Evolutionary conservation across 1,140 invertebrate species (phyloP), one percentile per base, ranked within the genome.

Genomic region (Saccostrea echinata): DNA sequence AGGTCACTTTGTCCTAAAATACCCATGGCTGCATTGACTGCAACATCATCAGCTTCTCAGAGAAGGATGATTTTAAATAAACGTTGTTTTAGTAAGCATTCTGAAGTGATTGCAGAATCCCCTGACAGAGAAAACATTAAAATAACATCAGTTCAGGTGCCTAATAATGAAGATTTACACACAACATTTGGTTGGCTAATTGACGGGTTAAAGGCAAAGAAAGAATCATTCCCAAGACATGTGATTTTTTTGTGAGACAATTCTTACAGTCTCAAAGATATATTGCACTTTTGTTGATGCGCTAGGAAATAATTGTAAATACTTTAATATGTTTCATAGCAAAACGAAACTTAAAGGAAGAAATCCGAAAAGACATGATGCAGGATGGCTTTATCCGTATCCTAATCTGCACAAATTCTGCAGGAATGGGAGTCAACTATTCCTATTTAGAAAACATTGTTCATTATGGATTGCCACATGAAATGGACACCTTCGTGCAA

Each of bases 401-500:
- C 33, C n/a, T 89, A 0, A 84, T 89, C 11, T 86, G 88, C 35
- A 89, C 88, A 30, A 87, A 86, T 24, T 27, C 64, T 71, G 64
- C 64, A 71, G 64, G 64, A 30, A 71, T 71, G 64, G 24, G 64
- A 13, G 52, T 87, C 18, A 87, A 89, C 64, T 87, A 87, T 53
- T 30, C 57, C 11, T 33, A 24, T 55, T 27, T 87, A 24, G 64
- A 84, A n/a, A 57, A 76, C 18, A 43, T 87, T 12, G 53, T 89
- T 53, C 55, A 89, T 84, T 89, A 84, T 84, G 88, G 88, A 24
- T 30, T 82, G 11, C 85, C 88, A 18, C 35, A 52, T 33, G 84
- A 89, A 18, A 82, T 89, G 81, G 88, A 89, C 52, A 86, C 88
- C 16, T 89, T 86, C 61, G 85, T 86, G 8, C 87, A 88, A 51